Evolutionary conservation across 1,140 invertebrate genomes (phyloP).

Genomic region (Drosophila baimaii): DNA sequence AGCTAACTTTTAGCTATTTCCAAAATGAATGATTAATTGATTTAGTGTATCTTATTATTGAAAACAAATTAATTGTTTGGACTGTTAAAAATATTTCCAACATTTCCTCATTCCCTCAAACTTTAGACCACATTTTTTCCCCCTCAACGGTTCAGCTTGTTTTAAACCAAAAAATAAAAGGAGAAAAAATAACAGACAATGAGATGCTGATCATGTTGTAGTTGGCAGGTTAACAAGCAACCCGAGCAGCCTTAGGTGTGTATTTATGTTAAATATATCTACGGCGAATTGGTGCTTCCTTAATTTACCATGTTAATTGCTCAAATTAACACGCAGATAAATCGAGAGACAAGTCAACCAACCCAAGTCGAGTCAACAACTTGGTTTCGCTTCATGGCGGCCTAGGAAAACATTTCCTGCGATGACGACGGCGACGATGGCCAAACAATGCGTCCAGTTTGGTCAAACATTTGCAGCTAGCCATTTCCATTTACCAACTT

Average conservation of each 20-base stretch:
- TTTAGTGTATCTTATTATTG: conserved; percentile 1
- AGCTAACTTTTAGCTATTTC: not conserved
- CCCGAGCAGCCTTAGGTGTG: conserved; percentile 43
- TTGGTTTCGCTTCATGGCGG: conserved; percentile 54
- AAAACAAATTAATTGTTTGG: conserved; percentile 16
- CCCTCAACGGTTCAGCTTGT: conserved; percentile 13
- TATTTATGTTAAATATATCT: conserved; percentile 56
- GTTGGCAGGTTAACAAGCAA: conserved; percentile 58
- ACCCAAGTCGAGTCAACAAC: conserved; percentile 36
- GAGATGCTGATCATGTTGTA: conserved; percentile 56
- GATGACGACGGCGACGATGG: conserved; percentile 11
- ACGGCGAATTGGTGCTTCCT: conserved; percentile 60
- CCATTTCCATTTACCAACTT: conserved; percentile 46
- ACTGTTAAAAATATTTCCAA: conserved; percentile 2
- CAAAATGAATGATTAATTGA: conserved; percentile 28
- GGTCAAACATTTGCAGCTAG: conserved; percentile 44
- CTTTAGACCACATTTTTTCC: conserved; percentile 17
- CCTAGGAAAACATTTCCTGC: conserved; percentile 45
- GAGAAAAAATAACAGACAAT: conserved; percentile 38
- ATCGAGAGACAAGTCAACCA: conserved; percentile 55
- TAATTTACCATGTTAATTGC: conserved; percentile 69
- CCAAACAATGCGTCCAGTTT: conserved; percentile 46
- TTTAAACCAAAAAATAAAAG: conserved; percentile 21
- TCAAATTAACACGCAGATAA: conserved; percentile 74
- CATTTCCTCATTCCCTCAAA: conserved; percentile 30